A percentile compares a stretch with the other conserved stretches of the same genome.
These are phyloP conservation scores for Clarias pachynema DNA, from an alignment of 2,797 vertebrate genomes.

Conservation along the genomic window DNA sequence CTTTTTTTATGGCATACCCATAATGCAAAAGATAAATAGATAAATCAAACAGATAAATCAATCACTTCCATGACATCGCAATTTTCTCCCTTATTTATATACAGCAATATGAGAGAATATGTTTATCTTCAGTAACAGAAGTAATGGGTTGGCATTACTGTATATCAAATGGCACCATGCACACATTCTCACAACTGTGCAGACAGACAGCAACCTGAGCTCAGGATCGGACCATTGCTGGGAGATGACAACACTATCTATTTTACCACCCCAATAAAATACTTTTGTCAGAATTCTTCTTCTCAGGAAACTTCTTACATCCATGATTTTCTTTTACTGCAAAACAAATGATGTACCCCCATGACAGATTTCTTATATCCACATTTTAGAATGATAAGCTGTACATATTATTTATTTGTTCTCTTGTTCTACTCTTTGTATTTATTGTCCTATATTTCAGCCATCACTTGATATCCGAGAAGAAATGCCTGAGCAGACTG, in stretches of 20 bases:
- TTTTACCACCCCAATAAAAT: not conserved
- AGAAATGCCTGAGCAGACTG: slow-evolving; percentile 93
- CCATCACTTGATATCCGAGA: slow-evolving; percentile 94
- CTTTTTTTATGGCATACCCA: not conserved
- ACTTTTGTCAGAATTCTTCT: not conserved
- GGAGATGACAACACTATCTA: not conserved
- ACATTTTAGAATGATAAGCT: not conserved
- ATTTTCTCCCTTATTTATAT: not conserved
- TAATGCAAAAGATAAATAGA: not conserved
- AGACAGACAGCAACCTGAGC: not conserved
- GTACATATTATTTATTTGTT: not conserved
- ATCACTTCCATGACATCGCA: not conserved
- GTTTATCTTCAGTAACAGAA: not conserved
- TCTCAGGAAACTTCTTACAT: not conserved
- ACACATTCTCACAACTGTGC: not conserved
- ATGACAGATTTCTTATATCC: not conserved
- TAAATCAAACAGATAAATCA: no score
- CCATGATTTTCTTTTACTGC: not conserved
- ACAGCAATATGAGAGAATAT: no score
- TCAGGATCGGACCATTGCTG: not conserved
- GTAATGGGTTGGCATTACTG: not conserved
- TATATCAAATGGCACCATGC: not conserved
- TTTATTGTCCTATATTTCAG: slow-evolving; percentile 68
- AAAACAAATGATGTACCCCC: not conserved
- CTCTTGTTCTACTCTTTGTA: not conserved